Base-by-base conservation (phyloP, 2,888 invertebrate species). In the Sphinx pinastri region DNA sequence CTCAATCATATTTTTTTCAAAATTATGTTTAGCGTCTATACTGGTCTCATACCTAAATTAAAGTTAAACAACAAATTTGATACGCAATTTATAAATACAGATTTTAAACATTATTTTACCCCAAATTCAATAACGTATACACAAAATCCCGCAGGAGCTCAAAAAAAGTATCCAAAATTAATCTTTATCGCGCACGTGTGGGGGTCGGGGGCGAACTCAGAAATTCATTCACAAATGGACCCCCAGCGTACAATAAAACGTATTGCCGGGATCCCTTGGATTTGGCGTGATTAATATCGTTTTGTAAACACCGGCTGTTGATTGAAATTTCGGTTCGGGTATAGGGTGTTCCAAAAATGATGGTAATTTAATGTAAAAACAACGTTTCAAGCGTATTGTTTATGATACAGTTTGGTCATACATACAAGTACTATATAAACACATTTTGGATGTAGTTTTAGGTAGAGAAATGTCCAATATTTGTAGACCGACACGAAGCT, bases 211-310 rank as follows among this genome's bases (percentile, higher is more conserved):
- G 45, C 54, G 54, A 54, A 63, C 63, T 63, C 63, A 19, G 63
- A 60, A 59, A 68, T 63, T 63, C 74, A 84, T 81, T 81, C 76
- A 75, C 69, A 74, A 82, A 87, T 79, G 73, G 82, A 76, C 79
- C 91, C 88, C 89, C 75, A 71, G 87, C 79, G 88, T 71, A 79
- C 83, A 78, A 87, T 91, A 86, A 86, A 84, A 80, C 78, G 82
- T 80, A 82, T 81, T 78, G 79, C 79, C 77, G 77, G 73, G 74
- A 79, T 79, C 81, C 75, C 74, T 77, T 76, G 83, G 83, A 83
- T 84, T 84, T 75, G 63, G 63, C 72, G 75, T 82, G 86, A 86
- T 85, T 85, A 85, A 87, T 86, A 82, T 77, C 77, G 78, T 80
- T 78, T 80, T 79, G 82, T 81, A 83, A 83, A 84, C 82, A 82